These are phyloP conservation scores for Tylochromis polylepis DNA, from an alignment of 2,113 vertebrate genomes.

Conservation along the genomic window DNA sequence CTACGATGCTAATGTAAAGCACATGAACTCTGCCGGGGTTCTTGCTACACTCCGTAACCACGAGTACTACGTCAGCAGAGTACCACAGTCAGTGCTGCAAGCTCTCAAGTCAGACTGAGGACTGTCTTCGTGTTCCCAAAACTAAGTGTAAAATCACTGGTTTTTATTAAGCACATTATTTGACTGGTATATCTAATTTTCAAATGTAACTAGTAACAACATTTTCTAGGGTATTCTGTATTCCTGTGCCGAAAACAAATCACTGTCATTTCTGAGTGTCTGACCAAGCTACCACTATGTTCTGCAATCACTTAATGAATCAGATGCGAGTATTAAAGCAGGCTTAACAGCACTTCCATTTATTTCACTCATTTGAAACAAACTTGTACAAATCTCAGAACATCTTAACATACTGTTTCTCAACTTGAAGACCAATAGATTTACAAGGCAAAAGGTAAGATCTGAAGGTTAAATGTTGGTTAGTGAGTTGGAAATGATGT, in stretches of 20 bases:
- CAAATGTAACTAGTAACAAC: not conserved
- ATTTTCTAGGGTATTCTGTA: not conserved
- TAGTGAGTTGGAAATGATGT: constrained; percentile 10
- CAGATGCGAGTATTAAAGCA: not conserved
- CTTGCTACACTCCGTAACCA: constrained; percentile 86
- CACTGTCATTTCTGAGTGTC: not conserved
- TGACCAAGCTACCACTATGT: not conserved
- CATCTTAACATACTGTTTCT: constrained; percentile 15
- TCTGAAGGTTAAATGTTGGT: constrained; percentile 24
- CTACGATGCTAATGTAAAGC: constrained; percentile 89
- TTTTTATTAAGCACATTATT: not conserved
- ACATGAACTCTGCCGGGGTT: constrained; percentile 94
- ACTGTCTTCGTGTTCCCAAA: not conserved
- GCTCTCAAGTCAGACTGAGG: constrained; percentile 71
- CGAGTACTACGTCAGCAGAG: constrained; percentile 84
- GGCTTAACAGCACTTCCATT: constrained; percentile 24
- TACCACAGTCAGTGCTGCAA: constrained; percentile 82
- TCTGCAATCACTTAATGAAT: not conserved
- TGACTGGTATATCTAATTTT: not conserved
- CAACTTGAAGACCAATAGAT: constrained; percentile 35
- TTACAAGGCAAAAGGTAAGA: constrained; percentile 43
- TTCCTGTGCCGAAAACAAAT: not conserved
- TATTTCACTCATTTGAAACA: constrained; percentile 61
- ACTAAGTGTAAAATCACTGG: not conserved
- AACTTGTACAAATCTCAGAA: constrained; percentile 55